Conservation (phyloP, 2,797 vertebrate species). For the Botia kubotai region DNA sequence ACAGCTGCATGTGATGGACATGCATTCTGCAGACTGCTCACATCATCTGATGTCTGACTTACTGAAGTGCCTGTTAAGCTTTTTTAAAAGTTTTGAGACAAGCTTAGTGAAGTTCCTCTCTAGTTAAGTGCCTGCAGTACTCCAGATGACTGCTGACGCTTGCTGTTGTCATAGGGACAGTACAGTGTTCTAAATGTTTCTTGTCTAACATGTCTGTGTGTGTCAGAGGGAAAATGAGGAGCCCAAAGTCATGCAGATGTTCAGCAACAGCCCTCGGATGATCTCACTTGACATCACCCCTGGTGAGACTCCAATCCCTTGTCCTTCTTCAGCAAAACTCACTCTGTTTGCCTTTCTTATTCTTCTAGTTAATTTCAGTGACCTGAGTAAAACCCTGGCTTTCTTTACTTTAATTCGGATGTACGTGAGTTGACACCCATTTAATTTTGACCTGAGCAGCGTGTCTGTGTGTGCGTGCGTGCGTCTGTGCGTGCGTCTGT, state of each 20-base stretch:
- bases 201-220: constrained; percentile 20
- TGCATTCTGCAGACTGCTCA: no score
- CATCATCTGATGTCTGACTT: no score
- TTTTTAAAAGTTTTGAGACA: no score
- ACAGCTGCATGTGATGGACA: no score
- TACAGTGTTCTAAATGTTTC: not conserved
- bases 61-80: no score
- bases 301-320: constrained; percentile 60
- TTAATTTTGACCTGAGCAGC: not conserved
- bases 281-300: constrained; percentile 86
- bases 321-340: no score
- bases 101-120: no score
- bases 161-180: not conserved
- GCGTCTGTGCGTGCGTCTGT: no score
- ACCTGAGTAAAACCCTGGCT: no score
- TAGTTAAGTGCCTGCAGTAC: no score
- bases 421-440: not conserved
- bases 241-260: constrained; percentile 90
- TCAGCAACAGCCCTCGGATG: constrained; percentile 90
- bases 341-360: not conserved
- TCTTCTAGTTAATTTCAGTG: no score
- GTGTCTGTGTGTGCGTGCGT: not conserved
- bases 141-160: not conserved
- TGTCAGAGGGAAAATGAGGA: constrained; percentile 88
- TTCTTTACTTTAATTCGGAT: no score